phyloP scores from a whole-genome alignment of 2,113 vertebrate genomes.

The Cyprinodon brontotheroides region DNA sequence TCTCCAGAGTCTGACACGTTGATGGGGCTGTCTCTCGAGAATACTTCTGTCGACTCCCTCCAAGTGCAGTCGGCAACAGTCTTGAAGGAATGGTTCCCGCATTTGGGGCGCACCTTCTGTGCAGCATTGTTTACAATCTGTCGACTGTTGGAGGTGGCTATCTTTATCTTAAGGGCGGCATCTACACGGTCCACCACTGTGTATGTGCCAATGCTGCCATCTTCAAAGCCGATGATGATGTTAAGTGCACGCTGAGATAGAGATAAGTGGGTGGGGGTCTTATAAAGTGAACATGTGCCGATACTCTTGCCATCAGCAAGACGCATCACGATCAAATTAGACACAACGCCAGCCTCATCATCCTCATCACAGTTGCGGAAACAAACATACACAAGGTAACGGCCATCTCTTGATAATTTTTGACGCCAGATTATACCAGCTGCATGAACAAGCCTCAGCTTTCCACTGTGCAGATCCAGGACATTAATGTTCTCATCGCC shows the following conservation, averaged over 20 bases:
- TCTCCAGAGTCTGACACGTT: conserved; percentile 92
- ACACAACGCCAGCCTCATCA: conserved; percentile 88
- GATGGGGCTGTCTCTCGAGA: conserved; percentile 96
- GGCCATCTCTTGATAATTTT: conserved; percentile 92
- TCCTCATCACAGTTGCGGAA: conserved; percentile 91
- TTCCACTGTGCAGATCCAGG: conserved; percentile 93
- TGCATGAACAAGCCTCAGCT: conserved; percentile 90
- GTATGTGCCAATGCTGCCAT: conserved; percentile 97
- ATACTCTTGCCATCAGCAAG: conserved; percentile 97
- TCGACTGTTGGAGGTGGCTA: conserved; percentile 97
- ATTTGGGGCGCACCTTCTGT: conserved; percentile 91
- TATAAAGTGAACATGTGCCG: conserved; percentile 97
- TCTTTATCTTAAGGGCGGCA: conserved; percentile 97
- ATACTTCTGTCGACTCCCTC: conserved; percentile 97
- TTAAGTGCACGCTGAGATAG: conserved; percentile 95
- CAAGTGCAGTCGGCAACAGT: conserved; percentile 92
- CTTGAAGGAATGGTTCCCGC: conserved; percentile 90
- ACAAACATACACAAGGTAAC: conserved; percentile 97
- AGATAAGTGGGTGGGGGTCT: conserved; percentile 92
- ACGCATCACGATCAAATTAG: conserved; percentile 96
- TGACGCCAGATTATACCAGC: conserved; percentile 94
- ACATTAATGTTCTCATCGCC: conserved; percentile 97
- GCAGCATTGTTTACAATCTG: conserved; percentile 94
- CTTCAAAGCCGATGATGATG: conserved; percentile 97
- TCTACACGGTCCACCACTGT: conserved; percentile 97